Base-by-base conservation (phyloP, 2,888 invertebrate genomes). In the Tryphoninae sp. region DNA sequence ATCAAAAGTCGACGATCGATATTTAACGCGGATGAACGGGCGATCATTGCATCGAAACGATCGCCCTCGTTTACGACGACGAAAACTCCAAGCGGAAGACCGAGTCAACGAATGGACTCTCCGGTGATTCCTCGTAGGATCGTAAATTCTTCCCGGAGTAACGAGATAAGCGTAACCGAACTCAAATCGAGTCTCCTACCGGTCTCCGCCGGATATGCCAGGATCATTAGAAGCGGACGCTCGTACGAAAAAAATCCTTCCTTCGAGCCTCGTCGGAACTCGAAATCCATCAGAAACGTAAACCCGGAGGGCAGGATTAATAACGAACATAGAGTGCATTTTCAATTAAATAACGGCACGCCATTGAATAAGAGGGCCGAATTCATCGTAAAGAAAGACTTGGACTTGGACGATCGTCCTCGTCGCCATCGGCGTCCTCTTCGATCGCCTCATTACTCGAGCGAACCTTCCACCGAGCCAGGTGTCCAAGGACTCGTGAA, bases 121-220 rank as follows among this genome's bases (percentile, higher is more conserved):
- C 67, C 81, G 53, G 61, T 49, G 23, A 53, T 78, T 68, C 81
- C 73, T 59, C 78, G 74, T 9, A 55, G 61, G 33, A 2, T n/a
- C 1, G 22, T 16, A 1, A 6, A 40, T 51, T n/a, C 61, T 11
- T 22, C 23, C 9, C 26, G 13, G 19, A 55, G 11, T 0, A 33
- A 33, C 13, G 51, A 16, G 53, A 19, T 26, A 33, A 49, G 23
- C 40, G 9, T 51, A 3, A 40, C 62, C 4, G 64, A 16, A 11
- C 64, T 53, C 23, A 71, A 45, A 65, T 69, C 73, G 67, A 79
- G 75, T 58, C 72, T 62, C 40, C 67, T 79, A 78, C 81, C 81
- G 19, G 55, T 82, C 40, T 61, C 53, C 49, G 59, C 68, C 58
- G 62, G 11, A 33, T n/a, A 59, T 13, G 6, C 33, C 11, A 74